phyloP scores from a whole-genome alignment of 1,140 invertebrate genomes.

The Tribolium castaneum region DNA sequence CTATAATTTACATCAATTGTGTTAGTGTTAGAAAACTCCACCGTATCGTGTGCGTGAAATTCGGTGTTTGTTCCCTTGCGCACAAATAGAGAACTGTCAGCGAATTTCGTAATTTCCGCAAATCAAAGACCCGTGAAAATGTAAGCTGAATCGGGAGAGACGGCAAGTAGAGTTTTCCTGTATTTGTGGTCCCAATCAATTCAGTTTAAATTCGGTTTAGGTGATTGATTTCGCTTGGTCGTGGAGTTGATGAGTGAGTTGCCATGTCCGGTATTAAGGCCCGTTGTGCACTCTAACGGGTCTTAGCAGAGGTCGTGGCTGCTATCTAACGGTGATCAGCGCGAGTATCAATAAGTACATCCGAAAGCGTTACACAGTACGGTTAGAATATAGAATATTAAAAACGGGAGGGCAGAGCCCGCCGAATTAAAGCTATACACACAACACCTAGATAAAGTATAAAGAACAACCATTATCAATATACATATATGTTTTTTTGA shows the following conservation, averaged over 20 bases:
- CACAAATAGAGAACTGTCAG: constrained; percentile 53
- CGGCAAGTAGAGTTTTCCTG: constrained; percentile 28
- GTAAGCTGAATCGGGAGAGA: constrained; percentile 41
- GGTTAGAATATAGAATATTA: constrained; percentile 33
- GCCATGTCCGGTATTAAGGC: constrained; percentile 18
- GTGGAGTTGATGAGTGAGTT: constrained; percentile 16
- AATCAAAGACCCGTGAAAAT: constrained; percentile 27
- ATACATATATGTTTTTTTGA: constrained; percentile 55
- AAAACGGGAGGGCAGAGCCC: constrained; percentile 4
- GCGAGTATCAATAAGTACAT: constrained; percentile 45
- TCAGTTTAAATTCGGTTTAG: constrained; percentile 29
- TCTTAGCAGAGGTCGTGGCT: constrained; percentile 27
- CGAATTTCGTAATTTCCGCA: constrained; percentile 44
- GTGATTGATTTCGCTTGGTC: constrained; percentile 17
- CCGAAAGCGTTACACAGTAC: constrained; percentile 39
- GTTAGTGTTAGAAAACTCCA: constrained; percentile 48
- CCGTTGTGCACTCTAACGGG: constrained; percentile 28
- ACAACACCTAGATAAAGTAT: constrained; percentile 62
- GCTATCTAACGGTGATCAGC: constrained; percentile 25
- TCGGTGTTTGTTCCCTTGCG: constrained; percentile 51
- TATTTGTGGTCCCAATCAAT: constrained; percentile 35
- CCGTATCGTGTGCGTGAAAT: constrained; percentile 37
- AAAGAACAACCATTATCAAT: constrained; percentile 61
- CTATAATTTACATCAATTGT: constrained; percentile 52
- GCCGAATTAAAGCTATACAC: constrained; percentile 57